Base-by-base conservation (phyloP, 2,888 invertebrate genomes). In the Clistopyga incitator region DNA sequence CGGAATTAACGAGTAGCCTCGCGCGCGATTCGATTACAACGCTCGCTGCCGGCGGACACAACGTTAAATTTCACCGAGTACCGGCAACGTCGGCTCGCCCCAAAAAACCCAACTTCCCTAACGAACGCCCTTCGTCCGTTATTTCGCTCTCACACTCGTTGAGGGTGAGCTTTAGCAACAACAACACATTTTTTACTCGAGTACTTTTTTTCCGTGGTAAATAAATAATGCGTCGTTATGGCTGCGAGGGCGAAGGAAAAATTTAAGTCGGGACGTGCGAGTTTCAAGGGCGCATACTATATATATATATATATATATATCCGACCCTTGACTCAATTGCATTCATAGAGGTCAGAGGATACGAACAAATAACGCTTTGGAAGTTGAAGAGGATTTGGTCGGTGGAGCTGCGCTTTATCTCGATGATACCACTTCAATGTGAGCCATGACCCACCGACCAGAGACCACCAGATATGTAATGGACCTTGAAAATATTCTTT, bases 371-470 rank as follows among this genome's bases (percentile, higher is more conserved):
- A 54, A 71, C 54, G 38, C 70, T 52, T 54, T 18, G 38, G 54
- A 42, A 23, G 13, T 34, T 54, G 34, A 10, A 71, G 70, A 56
- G 70, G 70, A 52, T 56, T 50, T 20, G n/a, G 38, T 54, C 38
- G 54, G 20, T 18, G 23, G 34, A 20, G 70, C 54, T 71, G 34
- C 18, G 34, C 34, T 70, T 20, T 70, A 20, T 70, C 50, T 52
- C 11, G 20, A 70, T 18, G 18, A 34, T 34, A n/a, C 68, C 78
- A 67, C 78, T 78, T 74, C 38, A 78, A 25, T 29, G 15, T 34
- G 68, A 65, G 65, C 82, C 75, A 64, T 79, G 78, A 83, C 75
- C 75, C 65, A 38, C 11, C 42, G 52, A 25, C 11, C 18, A 13
- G 34, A 4, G 10, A 13, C 42, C 29, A 34, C 38, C 38, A 10